Evolutionary conservation across 2,888 invertebrate species (phyloP).

Genomic region (Steinernema hermaphroditum): DNA sequence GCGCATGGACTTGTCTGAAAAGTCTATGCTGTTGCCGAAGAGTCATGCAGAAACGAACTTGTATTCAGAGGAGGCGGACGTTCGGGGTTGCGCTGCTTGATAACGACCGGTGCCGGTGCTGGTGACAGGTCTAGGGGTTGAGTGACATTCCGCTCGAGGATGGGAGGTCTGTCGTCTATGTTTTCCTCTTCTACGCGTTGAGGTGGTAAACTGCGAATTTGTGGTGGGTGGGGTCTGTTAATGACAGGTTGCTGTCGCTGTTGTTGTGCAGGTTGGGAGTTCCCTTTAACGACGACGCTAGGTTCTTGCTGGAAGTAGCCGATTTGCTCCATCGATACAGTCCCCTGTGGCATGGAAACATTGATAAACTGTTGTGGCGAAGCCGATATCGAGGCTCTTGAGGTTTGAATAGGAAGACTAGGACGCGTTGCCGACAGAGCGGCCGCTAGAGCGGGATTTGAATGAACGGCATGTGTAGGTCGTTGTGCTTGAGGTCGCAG

Average conservation of each 20-base stretch:
- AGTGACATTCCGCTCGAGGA: background rate
- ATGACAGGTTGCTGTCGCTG: no score
- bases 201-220: no score
- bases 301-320: background rate
- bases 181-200: no score
- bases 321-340: background rate
- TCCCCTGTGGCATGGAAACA: background rate
- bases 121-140: background rate
- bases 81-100: background rate
- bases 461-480: background rate
- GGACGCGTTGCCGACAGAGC: background rate
- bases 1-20: background rate
- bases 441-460: conserved; percentile 5
- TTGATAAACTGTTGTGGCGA: background rate
- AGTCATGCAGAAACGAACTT: background rate
- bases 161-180: background rate
- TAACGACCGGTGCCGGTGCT: background rate
- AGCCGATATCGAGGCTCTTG: background rate
- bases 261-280: no score
- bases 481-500: background rate
- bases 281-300: no score
- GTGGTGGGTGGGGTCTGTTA: no score
- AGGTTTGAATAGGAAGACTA: no score
- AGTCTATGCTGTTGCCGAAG: background rate
- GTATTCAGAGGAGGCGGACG: background rate